A percentile compares a stretch with the other conserved stretches of the same genome.
These are phyloP conservation scores for Baryphthengus martii DNA, from an alignment of 2,113 vertebrate genomes.

Conservation along the genomic window DNA sequence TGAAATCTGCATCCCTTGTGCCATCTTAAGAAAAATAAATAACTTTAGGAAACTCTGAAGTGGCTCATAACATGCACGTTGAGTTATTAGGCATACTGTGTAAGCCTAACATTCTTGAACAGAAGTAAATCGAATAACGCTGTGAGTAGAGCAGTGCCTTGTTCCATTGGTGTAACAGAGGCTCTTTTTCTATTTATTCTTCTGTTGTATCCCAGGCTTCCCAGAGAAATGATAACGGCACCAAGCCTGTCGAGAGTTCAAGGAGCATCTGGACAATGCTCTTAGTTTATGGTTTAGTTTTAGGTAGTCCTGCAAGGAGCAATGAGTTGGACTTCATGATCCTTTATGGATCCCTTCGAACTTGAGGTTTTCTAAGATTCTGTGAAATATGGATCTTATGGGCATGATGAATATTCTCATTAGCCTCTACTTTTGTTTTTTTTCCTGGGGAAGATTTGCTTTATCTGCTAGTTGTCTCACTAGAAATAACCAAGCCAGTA, in stretches of 20 bases:
- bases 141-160: background rate
- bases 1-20: background rate
- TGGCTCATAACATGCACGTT: background rate
- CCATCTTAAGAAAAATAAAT: no score
- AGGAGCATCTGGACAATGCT: rapidly evolving
- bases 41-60: no score
- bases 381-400: background rate
- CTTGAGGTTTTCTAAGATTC: background rate
- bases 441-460: background rate
- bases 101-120: background rate
- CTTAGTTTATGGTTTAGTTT: background rate
- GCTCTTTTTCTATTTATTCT: background rate
- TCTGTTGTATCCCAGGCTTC: rapidly evolving
- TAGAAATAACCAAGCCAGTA: background rate
- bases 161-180: background rate
- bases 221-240: background rate
- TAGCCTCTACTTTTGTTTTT: background rate
- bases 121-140: background rate
- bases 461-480: background rate
- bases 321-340: background rate
- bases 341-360: background rate
- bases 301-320: background rate
- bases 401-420: background rate
- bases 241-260: background rate
- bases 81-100: background rate